Base-by-base conservation (phyloP, 2,113 vertebrate genomes). In the Vicugna pacos region DNA sequence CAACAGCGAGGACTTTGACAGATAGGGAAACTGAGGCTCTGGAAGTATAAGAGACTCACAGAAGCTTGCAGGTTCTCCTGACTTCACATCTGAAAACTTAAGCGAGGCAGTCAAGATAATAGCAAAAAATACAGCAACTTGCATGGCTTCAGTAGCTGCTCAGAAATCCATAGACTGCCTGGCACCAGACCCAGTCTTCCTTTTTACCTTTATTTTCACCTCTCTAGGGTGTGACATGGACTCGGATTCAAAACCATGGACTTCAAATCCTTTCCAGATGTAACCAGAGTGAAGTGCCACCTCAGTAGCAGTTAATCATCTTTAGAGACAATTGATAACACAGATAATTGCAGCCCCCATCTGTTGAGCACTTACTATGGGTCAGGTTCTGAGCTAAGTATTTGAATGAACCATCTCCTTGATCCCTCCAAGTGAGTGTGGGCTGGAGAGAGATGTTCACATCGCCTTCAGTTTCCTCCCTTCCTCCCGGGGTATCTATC, bases 191-290 rank as follows among this genome's bases (percentile, higher is more conserved):
- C 6, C n/a, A 46, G 52, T 56, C 67, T 91, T 67, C 46, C 48
- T 95, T 95, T 96, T 79, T n/a, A 82, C 56, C 50, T 95, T 82
- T 73, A 50, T 95, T 96, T 92, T 60, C 52, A 50, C 58, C 0
- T 0, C n/a, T 64, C 28, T 46, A 13, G 88, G 54, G 60, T 86
- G 65, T 96, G 88, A 46, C 69, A 3, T 7, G 35, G 46, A 48
- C n/a, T 80, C 1, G 0, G 67, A 42, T 50, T 91, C 8, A 6
- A 95, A 96, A 87, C 50, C 62, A n/a, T 17, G 8, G 52, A 56
- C 82, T 93, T 46, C 82, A 83, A 24, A 73, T 94, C 89, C 69
- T 93, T 90, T 97, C 75, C 50, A 76, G 92, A 80, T 65, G 13
- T 32, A 96, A 38, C 92, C 69, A 65, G 56, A 69, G 50, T 64